phyloP scores from a whole-genome alignment of 2,797 vertebrate species.

The Cetoscarus ocellatus region DNA sequence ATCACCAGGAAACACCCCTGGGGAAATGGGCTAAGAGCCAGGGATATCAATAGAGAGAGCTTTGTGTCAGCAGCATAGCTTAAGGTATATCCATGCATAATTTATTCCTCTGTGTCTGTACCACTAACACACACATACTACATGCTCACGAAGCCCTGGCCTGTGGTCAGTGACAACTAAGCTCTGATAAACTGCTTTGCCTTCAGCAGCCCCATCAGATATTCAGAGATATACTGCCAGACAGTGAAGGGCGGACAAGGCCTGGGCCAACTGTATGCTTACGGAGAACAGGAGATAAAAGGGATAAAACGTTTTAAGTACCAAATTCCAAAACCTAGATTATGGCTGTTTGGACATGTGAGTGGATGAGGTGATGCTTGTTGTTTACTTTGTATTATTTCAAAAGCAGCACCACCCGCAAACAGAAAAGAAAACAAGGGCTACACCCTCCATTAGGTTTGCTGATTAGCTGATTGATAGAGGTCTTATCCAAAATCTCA shows the following conservation, averaged over 20 bases:
- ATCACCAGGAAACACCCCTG: slow-evolving; percentile 62
- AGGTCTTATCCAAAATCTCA: too few relatives aligned
- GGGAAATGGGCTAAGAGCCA: slow-evolving; percentile 62
- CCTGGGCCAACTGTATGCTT: slow-evolving; percentile 4
- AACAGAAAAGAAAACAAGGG: not conserved
- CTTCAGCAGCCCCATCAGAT: slow-evolving; percentile 64
- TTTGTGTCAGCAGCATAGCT: slow-evolving; percentile 56
- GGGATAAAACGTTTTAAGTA: slow-evolving; percentile 30
- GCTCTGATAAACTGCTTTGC: slow-evolving; percentile 61
- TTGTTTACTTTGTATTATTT: not conserved
- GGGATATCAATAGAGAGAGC: slow-evolving; percentile 67
- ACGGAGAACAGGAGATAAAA: slow-evolving; percentile 25
- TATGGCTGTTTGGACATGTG: not conserved
- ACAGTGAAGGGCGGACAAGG: slow-evolving; percentile 33
- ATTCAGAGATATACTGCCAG: slow-evolving; percentile 46
- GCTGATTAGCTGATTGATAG: too few relatives aligned
- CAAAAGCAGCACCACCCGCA: not conserved
- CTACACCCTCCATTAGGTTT: too few relatives aligned
- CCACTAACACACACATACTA: slow-evolving; percentile 9
- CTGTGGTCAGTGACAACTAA: slow-evolving; percentile 23
- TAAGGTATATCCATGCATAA: slow-evolving; percentile 71
- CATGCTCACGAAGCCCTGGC: slow-evolving; percentile 17
- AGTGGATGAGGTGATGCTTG: slow-evolving; percentile 6
- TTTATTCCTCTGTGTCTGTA: slow-evolving; percentile 58
- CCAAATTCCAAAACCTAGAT: slow-evolving; percentile 28